phyloP scores from a whole-genome alignment of 2,797 vertebrate species.

The Platalea minor region DNA sequence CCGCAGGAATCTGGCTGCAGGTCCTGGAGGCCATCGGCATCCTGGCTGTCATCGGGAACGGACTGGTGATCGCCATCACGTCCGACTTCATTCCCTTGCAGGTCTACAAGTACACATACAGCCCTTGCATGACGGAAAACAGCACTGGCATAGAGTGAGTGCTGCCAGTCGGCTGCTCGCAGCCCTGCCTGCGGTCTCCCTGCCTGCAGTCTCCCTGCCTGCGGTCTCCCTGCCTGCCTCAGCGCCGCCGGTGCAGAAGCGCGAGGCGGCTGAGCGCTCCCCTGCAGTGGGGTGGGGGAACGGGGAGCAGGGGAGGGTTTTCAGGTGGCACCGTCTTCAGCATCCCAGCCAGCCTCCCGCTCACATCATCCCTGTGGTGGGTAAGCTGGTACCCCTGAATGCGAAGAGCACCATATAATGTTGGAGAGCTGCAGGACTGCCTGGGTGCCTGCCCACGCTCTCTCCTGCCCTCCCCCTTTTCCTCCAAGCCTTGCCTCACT shows the following conservation, averaged over 20 bases:
- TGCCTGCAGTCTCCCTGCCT: not conserved
- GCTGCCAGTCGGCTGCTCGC: not conserved
- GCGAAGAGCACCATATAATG: not conserved
- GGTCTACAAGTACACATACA: slow-evolving; percentile 86
- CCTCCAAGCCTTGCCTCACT: not conserved
- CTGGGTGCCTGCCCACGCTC: not conserved
- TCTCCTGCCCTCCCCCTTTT: not conserved
- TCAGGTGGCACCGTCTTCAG: not conserved
- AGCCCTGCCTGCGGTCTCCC: not conserved
- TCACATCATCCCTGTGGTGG: not conserved
- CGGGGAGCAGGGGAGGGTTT: not conserved
- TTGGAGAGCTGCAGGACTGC: not conserved
- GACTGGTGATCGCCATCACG: slow-evolving; percentile 90
- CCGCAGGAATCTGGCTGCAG: slow-evolving; percentile 89
- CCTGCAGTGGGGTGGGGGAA: accelerated
- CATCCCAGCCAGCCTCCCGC: not conserved
- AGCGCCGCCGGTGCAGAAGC: not conserved
- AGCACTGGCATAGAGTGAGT: slow-evolving; percentile 77
- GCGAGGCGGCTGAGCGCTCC: accelerated
- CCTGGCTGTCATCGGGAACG: slow-evolving; percentile 91
- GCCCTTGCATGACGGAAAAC: slow-evolving; percentile 79
- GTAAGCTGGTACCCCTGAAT: not conserved
- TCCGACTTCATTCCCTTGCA: slow-evolving; percentile 93
- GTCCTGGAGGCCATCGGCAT: slow-evolving; percentile 89
- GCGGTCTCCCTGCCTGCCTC: not conserved